A percentile compares a stretch with the other conserved stretches of the same genome.
phyloP scores from a whole-genome alignment of 2,797 vertebrate genomes.

The Lacerta agilis region DNA sequence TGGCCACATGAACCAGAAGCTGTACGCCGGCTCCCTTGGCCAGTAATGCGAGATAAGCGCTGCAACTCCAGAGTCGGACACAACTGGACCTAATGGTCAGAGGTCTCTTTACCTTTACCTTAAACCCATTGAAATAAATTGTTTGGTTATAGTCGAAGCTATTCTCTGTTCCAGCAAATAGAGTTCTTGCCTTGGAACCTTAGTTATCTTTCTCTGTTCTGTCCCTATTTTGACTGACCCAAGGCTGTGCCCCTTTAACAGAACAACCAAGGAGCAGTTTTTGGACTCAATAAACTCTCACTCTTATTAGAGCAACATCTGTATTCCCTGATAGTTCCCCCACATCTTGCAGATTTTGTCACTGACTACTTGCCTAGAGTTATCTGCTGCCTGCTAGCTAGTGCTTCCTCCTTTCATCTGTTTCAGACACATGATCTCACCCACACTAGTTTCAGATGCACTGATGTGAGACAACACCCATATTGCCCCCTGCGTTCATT shows the following conservation, averaged over 20 bases:
- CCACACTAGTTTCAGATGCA: background rate
- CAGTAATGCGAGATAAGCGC: no score
- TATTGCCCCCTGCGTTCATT: background rate
- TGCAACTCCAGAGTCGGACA: no score
- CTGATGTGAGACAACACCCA: background rate
- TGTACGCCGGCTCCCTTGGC: no score
- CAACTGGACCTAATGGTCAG: no score
- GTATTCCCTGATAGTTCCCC: background rate
- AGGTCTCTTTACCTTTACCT: no score
- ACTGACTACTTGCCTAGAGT: background rate
- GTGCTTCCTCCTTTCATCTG: background rate
- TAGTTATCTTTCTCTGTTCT: background rate
- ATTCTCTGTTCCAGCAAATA: background rate
- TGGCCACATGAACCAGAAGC: no score
- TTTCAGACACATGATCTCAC: background rate
- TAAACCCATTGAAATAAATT: background rate
- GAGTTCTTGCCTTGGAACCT: background rate
- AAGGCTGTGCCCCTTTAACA: background rate
- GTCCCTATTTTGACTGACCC: background rate
- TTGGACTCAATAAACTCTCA: background rate
- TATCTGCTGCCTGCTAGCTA: background rate
- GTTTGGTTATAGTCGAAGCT: background rate
- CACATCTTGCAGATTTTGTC: background rate
- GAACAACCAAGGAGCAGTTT: background rate
- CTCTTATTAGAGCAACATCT: background rate